A percentile compares a stretch with the other conserved stretches of the same genome.
phyloP scores from a whole-genome alignment of 2,797 vertebrate genomes.

The Artibeus lituratus region DNA sequence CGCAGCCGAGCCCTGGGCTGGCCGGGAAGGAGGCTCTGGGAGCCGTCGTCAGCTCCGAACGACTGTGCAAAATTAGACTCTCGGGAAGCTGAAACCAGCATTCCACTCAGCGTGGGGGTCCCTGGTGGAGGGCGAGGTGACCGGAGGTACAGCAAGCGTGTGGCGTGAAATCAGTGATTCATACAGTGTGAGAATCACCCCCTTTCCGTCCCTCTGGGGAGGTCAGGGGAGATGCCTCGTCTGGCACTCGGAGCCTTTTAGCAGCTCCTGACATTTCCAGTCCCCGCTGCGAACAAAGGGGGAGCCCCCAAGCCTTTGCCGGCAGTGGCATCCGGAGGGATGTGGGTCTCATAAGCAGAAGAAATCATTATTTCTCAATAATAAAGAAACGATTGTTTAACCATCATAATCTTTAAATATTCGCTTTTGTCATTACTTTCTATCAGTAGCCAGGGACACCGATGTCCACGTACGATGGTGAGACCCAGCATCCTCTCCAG shows the following conservation, averaged over 20 bases:
- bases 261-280: neutral
- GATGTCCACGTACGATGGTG: neutral
- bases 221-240: fast-evolving
- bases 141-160: neutral
- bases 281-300: neutral
- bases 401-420: neutral
- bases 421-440: neutral
- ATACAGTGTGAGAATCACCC: fast-evolving
- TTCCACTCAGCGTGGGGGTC: neutral
- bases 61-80: neutral
- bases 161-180: neutral
- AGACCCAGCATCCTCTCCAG: neutral
- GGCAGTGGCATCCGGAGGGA: neutral
- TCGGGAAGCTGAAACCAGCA: neutral
- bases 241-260: neutral
- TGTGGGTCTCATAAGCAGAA: fast-evolving
- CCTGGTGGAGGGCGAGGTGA: neutral
- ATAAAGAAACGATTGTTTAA: neutral
- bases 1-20: fast-evolving
- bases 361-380: neutral
- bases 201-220: neutral
- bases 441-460: neutral
- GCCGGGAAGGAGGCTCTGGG: neutral
- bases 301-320: neutral
- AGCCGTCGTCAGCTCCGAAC: neutral